A percentile compares a stretch with the other conserved stretches of the same genome.
These are phyloP conservation scores for Seriola aureovittata DNA, from an alignment of 2,113 vertebrate genomes.

Conservation along the genomic window DNA sequence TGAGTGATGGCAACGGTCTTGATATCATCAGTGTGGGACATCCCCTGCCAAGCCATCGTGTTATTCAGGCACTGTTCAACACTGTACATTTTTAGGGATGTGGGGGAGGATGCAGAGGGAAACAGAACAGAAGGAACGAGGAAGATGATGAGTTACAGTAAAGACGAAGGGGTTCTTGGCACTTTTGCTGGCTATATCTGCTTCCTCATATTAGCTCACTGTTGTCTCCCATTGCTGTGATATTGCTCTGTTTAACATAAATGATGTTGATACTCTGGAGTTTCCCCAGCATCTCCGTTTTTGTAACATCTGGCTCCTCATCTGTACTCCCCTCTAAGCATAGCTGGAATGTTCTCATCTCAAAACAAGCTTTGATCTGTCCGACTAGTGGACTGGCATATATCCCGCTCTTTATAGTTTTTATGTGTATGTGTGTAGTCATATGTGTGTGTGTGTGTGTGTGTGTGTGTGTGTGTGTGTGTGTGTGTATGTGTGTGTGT, in stretches of 20 bases:
- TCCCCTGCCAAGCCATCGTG: neutral
- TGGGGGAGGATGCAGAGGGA: neutral
- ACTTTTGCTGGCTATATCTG: neutral
- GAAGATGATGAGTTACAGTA: neutral
- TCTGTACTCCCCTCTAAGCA: slow-evolving; percentile 43
- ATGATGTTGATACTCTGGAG: neutral
- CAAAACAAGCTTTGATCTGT: slow-evolving; percentile 57
- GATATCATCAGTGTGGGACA: slow-evolving; percentile 27
- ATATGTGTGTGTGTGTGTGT: neutral
- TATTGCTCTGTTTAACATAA: neutral
- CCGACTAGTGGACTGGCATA: slow-evolving; percentile 4
- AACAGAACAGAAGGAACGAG: slow-evolving; percentile 7
- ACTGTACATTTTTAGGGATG: neutral
- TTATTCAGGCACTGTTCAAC: neutral
- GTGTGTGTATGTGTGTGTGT: neutral
- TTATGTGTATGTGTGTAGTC: neutral
- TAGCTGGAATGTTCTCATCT: slow-evolving; percentile 42
- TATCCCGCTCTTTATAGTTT: slow-evolving; percentile 23
- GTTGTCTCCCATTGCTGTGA: neutral
- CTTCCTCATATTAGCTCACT: neutral
- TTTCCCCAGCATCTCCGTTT: slow-evolving; percentile 12
- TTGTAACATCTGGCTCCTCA: slow-evolving; percentile 37
- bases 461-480: slow-evolving; percentile 2
- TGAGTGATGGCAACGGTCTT: slow-evolving; percentile 7
- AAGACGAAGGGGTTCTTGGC: neutral